phyloP scores from a whole-genome alignment of 2,888 invertebrate species.

The Sarcophaga rosellei region DNA sequence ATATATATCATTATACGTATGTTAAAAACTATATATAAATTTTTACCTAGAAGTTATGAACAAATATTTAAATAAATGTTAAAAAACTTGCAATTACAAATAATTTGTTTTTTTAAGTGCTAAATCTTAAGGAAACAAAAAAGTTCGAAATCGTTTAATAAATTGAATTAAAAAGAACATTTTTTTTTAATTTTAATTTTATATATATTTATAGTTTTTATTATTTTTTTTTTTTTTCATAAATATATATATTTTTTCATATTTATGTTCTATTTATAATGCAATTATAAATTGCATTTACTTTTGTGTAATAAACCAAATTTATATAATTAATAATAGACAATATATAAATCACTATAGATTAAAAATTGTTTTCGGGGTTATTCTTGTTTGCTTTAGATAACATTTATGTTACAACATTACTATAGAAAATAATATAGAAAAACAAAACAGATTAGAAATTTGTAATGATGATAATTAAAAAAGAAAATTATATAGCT shows the following conservation, averaged over 20 bases:
- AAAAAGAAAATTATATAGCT: conserved; percentile 7
- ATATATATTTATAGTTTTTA: conserved; percentile 34
- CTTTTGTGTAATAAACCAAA: conserved; percentile 47
- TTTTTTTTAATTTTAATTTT: neutral
- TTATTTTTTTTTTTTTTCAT: conserved; percentile 50
- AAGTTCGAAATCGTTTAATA: too few species aligned
- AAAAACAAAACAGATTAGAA: conserved; percentile 10
- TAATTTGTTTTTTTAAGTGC: too few species aligned
- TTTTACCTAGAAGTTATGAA: too few species aligned
- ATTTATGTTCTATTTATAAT: conserved; percentile 43
- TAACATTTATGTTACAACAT: conserved; percentile 38
- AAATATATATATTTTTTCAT: conserved; percentile 49
- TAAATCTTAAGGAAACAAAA: too few species aligned
- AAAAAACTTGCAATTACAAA: neutral
- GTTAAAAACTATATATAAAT: too few species aligned
- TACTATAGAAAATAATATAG: conserved; percentile 25
- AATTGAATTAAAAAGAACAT: too few species aligned
- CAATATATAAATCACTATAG: conserved; percentile 55
- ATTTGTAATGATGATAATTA: conserved; percentile 33
- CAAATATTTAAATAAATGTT: neutral
- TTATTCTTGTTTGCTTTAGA: conserved; percentile 11
- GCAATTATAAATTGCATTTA: conserved; percentile 63
- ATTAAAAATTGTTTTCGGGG: conserved; percentile 26
- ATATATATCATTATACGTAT: too few species aligned
- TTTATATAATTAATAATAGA: conserved; percentile 44